Conservation (phyloP, 2,797 vertebrate genomes). For the Dicrostonyx torquatus region DNA sequence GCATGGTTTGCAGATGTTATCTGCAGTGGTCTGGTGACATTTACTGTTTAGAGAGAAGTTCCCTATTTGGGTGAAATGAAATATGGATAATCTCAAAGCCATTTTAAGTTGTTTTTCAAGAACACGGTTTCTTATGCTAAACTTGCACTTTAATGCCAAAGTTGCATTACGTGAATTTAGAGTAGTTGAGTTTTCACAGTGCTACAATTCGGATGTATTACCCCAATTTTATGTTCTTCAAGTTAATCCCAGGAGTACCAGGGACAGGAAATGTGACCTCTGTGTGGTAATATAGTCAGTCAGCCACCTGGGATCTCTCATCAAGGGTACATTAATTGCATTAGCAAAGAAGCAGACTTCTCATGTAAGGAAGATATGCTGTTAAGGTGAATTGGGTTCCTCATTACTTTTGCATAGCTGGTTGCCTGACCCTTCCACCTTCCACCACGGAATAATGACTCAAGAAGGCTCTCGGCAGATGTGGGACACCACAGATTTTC, state of each 20-base stretch:
- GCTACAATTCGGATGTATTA: background rate
- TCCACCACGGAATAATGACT: background rate
- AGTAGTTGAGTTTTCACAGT: background rate
- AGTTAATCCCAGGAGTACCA: background rate
- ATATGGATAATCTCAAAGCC: background rate
- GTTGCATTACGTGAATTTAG: background rate
- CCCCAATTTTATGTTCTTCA: background rate
- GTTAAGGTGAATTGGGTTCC: background rate
- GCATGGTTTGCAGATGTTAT: background rate
- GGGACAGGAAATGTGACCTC: no score
- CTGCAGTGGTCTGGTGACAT: background rate
- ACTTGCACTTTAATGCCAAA: background rate
- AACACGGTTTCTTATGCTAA: background rate
- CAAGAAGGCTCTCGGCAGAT: background rate
- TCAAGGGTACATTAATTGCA: background rate
- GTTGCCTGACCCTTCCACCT: background rate
- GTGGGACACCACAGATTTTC: background rate
- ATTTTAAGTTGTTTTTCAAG: background rate
- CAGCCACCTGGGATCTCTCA: no score
- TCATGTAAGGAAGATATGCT: background rate
- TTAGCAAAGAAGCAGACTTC: background rate
- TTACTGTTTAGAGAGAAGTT: background rate
- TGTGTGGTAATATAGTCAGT: no score
- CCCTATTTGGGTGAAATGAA: background rate
- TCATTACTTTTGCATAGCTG: background rate